Conservation (phyloP, 2,797 vertebrate species). For the Smutsia gigantea region DNA sequence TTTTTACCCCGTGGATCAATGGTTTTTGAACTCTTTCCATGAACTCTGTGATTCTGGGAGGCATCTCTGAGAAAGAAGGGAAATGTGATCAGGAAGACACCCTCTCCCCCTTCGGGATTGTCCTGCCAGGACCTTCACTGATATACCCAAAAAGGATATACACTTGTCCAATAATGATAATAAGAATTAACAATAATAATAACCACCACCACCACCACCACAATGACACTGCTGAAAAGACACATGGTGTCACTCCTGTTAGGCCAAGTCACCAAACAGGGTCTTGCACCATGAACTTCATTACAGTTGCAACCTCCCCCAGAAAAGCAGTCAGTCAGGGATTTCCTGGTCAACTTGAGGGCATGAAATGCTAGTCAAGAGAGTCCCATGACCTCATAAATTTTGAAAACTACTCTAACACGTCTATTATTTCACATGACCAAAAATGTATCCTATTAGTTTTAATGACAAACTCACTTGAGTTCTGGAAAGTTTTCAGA, state of each 20-base stretch:
- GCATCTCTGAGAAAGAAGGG: slow-evolving; percentile 47
- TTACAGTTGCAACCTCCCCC: no score
- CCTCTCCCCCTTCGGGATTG: background rate
- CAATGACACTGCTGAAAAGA: background rate
- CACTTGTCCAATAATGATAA: background rate
- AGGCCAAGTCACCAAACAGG: no score
- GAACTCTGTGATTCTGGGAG: slow-evolving; percentile 51
- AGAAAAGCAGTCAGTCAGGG: no score
- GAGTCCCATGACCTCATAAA: slow-evolving; percentile 72
- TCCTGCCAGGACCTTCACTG: background rate
- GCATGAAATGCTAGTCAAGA: slow-evolving; percentile 72
- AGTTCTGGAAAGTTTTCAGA: slow-evolving; percentile 94
- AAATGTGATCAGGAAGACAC: slow-evolving; percentile 60
- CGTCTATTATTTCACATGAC: slow-evolving; percentile 84
- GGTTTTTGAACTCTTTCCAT: slow-evolving; percentile 65
- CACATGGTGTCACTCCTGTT: no score
- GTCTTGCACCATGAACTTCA: no score
- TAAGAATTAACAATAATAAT: no score
- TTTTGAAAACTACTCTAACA: slow-evolving; percentile 79
- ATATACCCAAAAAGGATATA: background rate
- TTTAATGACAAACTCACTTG: slow-evolving; percentile 90
- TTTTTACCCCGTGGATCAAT: slow-evolving; percentile 82
- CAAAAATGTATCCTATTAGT: slow-evolving; percentile 87
- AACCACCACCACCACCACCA: no score
- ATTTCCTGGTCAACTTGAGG: background rate